phyloP scores from a whole-genome alignment of 2,113 vertebrate species.

The Myrmophylax atrothorax region DNA sequence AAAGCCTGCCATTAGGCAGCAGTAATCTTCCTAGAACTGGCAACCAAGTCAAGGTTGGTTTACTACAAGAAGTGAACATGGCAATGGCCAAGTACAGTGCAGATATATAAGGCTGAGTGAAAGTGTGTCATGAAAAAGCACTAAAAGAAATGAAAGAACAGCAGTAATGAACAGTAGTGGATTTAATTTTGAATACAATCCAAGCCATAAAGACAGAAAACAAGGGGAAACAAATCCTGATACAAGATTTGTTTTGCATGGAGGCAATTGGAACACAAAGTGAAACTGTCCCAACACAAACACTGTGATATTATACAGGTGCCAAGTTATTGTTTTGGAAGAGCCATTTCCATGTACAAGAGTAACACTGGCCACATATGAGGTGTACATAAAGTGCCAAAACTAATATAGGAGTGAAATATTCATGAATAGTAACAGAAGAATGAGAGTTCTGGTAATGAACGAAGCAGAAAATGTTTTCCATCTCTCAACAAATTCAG shows the following conservation, averaged over 20 bases:
- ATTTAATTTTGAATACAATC: constrained; percentile 26
- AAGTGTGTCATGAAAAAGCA: constrained; percentile 14
- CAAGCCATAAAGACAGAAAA: constrained; percentile 30
- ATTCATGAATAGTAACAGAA: constrained; percentile 29
- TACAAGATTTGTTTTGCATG: constrained; percentile 51
- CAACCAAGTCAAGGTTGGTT: background rate
- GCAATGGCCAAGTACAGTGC: background rate
- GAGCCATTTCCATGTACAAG: background rate
- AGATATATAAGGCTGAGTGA: background rate
- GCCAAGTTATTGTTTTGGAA: constrained; percentile 19
- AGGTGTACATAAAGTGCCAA: constrained; percentile 11
- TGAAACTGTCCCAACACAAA: constrained; percentile 31
- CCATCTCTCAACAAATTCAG: background rate
- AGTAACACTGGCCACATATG: background rate
- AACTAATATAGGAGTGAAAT: constrained; percentile 1
- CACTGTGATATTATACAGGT: background rate
- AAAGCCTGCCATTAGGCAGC: background rate
- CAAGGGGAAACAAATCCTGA: constrained; percentile 51
- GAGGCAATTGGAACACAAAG: background rate
- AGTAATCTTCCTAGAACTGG: background rate
- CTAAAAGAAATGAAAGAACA: constrained; percentile 37
- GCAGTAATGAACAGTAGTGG: constrained; percentile 39
- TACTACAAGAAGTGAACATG: background rate
- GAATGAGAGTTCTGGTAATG: background rate
- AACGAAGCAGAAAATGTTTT: background rate